Conservation (phyloP, 53 echinoderm and acorn worm species). For the Stichopus horrens region DNA sequence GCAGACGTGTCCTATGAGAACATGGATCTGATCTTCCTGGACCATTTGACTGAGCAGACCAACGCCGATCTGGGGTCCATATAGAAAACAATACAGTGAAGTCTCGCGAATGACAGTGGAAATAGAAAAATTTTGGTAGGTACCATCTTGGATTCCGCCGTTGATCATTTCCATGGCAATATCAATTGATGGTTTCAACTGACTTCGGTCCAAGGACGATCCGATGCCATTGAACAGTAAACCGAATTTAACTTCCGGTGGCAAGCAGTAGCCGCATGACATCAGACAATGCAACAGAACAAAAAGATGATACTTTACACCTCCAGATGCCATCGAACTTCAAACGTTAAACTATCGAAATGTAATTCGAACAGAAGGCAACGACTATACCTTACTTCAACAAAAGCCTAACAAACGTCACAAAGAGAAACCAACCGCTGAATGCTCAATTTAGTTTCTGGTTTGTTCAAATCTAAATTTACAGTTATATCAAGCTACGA, state of each 20-base stretch:
- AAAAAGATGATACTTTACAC: too few species aligned
- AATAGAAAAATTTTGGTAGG: slow-evolving; percentile 51
- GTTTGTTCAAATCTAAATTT: too few species aligned
- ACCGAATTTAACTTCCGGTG: background rate
- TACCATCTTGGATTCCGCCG: background rate
- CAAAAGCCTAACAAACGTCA: too few species aligned
- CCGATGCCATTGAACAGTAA: slow-evolving; percentile 32
- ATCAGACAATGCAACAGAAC: too few species aligned
- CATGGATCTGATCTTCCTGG: slow-evolving; percentile 12
- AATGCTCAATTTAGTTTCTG: too few species aligned
- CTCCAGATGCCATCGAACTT: too few species aligned
- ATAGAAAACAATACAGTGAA: slow-evolving; percentile 44
- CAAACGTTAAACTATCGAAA: too few species aligned
- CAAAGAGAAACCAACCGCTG: too few species aligned
- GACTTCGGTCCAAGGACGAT: slow-evolving; percentile 30
- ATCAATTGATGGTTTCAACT: slow-evolving; percentile 61
- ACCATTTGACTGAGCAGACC: background rate
- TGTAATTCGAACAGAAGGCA: too few species aligned
- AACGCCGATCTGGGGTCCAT: slow-evolving; percentile 47
- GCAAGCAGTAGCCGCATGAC: background rate
- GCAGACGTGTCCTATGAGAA: slow-evolving; percentile 57
- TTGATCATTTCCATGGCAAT: slow-evolving; percentile 53
- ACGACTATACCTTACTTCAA: too few species aligned
- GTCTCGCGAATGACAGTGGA: background rate
- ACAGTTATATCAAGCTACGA: too few species aligned